Base-by-base conservation (phyloP, 2,113 vertebrate genomes). In the Brachyhypopomus gauderio region DNA sequence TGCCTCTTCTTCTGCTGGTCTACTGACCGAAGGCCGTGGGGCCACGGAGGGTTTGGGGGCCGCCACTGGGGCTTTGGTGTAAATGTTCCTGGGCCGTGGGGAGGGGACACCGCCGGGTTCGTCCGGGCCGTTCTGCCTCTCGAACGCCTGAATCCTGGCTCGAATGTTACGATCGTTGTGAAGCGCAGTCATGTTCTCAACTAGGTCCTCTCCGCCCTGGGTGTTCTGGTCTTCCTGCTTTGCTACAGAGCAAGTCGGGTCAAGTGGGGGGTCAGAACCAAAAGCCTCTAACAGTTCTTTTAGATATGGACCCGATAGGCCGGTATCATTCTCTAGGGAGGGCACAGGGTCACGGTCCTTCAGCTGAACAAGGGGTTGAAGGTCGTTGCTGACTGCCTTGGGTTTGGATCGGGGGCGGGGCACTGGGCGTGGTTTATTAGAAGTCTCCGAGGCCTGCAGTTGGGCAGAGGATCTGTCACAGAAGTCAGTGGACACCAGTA, bases 101-200 rank as follows among this genome's bases (percentile, higher is more conserved):
- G 94, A 92, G 66, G 94, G 94, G 58, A 71, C 88, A 45, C 75
- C 66, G 63, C 75, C 66, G 63, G 30, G 75, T 38, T 85, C 92
- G 76, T 95, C 92, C 0, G 45, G 12, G 72, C 14, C 84, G 25
- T 80, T 73, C 89, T 97, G 96, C 79, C 86, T 92, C 90, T 98
- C 97, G 77, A 98, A 97, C 56, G 93, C 95, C 93, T 96, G 95
- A 89, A 99, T 97, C 79, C 91, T 93, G 83, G 95, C 94, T 84
- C 90, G 90, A 86, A 99, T 91, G 81, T 91, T 95, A 78, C 93
- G 94, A 86, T 96, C 94, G 90, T 80, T 95, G 82, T 91, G 87
- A 75, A 90, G 90, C 75, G 83, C 55, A 76, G 83, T 95, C 98
- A 98, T 98, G 80, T 90, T 83, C 27, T 89, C 88, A 60, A 45